These are phyloP conservation scores for Sycon ciliatum DNA, from an alignment of 37 sponge, comb jelly and placozoan genomes.

Conservation along the genomic window DNA sequence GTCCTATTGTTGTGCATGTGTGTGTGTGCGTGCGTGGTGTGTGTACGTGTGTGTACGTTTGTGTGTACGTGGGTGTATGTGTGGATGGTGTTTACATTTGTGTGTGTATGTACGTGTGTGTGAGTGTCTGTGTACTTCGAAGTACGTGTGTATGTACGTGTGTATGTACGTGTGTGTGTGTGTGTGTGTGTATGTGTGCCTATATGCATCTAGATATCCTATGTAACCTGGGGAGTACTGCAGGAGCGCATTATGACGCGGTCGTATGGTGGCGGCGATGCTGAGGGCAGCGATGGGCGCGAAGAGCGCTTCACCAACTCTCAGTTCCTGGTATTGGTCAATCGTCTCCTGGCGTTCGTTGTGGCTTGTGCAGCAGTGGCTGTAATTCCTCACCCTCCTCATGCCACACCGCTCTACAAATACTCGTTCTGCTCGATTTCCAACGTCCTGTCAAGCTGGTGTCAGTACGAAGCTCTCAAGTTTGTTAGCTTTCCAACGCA, in stretches of 20 bases:
- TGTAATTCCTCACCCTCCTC: constrained; percentile 42
- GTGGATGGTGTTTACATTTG: too few species aligned
- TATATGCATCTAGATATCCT: too few species aligned
- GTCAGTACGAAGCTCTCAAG: constrained; percentile 98
- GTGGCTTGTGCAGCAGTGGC: constrained; percentile 36
- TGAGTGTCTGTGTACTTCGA: too few species aligned
- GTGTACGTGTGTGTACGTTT: too few species aligned
- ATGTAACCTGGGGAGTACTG: constrained; percentile 88
- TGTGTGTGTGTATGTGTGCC: too few species aligned
- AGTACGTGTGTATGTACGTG: too few species aligned
- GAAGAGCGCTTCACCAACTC: constrained; percentile 75
- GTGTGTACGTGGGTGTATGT: too few species aligned
- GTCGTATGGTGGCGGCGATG: constrained; percentile 75
- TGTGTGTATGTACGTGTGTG: too few species aligned
- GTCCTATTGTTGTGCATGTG: too few species aligned
- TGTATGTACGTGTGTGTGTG: too few species aligned
- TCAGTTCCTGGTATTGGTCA: constrained; percentile 92
- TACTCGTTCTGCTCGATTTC: constrained; percentile 90
- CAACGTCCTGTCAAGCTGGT: constrained; percentile 95
- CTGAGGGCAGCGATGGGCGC: too few species aligned
- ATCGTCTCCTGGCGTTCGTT: constrained; percentile 69
- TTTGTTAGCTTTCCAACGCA: constrained; percentile 91
- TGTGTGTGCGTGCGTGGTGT: too few species aligned
- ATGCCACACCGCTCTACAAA: constrained; percentile 68
- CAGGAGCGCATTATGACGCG: constrained; percentile 93